These are phyloP conservation scores for Hirudinaria manillensis DNA, from an alignment of 2,888 invertebrate genomes.

Conservation along the genomic window DNA sequence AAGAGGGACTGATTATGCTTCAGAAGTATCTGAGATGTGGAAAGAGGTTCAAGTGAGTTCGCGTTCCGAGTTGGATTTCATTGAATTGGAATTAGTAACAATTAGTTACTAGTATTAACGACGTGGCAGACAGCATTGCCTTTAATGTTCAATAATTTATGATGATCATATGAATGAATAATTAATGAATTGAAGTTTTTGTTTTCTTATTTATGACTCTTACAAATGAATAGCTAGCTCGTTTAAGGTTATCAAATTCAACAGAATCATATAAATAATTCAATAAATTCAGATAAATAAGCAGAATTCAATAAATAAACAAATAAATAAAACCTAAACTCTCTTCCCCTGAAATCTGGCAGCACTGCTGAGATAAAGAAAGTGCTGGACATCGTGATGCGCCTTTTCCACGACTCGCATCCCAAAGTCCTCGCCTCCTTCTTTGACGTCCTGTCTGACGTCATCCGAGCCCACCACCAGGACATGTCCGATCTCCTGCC, in stretches of 20 bases:
- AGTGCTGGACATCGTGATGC: slow-evolving; percentile 82
- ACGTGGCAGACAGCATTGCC: no score
- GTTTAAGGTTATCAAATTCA: no score
- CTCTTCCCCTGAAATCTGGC: slow-evolving; percentile 27
- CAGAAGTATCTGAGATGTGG: slow-evolving; percentile 65
- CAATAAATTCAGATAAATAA: no score
- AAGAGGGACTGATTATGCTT: slow-evolving; percentile 80
- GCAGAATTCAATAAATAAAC: background rate
- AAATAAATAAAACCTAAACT: background rate
- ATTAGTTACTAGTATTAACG: no score
- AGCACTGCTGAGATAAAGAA: slow-evolving; percentile 65
- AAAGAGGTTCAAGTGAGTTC: slow-evolving; percentile 48
- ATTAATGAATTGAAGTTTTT: background rate
- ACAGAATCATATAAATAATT: background rate
- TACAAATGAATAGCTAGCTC: no score
- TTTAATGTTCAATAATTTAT: no score
- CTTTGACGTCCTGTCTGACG: slow-evolving; percentile 83
- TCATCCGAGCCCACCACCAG: slow-evolving; percentile 75
- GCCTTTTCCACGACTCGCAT: slow-evolving; percentile 95
- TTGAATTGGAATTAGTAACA: background rate
- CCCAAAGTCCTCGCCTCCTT: slow-evolving; percentile 84
- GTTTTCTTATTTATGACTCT: background rate
- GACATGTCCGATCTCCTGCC: slow-evolving; percentile 90
- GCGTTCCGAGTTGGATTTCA: background rate
- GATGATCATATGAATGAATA: background rate